Evolutionary conservation across 2,888 invertebrate genomes (phyloP).

Genomic region (Drosophila dives): DNA sequence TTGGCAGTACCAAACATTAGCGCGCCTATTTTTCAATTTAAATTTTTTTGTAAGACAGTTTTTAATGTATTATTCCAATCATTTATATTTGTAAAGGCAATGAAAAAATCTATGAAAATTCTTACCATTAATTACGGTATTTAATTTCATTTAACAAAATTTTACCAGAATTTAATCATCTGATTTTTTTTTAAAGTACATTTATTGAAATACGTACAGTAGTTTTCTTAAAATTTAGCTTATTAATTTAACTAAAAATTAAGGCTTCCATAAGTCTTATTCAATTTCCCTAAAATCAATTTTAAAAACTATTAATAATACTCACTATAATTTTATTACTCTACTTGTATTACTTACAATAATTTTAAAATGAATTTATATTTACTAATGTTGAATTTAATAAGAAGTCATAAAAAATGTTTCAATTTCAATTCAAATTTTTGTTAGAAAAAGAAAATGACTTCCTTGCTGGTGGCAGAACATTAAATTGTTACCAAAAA

Average conservation of each 20-base stretch:
- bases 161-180: not conserved
- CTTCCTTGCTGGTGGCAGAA: constrained; percentile 24
- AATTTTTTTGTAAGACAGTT: not conserved
- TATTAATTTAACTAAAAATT: too few relatives aligned
- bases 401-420: not conserved
- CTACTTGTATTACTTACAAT: not conserved
- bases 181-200: not conserved
- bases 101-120: not conserved
- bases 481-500: constrained; percentile 17
- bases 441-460: constrained; percentile 9
- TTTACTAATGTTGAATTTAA: not conserved
- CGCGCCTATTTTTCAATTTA: constrained; percentile 7
- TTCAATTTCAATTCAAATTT: not conserved
- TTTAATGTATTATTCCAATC: not conserved
- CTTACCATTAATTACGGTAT: not conserved
- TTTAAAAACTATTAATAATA: not conserved
- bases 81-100: not conserved
- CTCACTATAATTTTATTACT: not conserved
- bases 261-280: too few relatives aligned
- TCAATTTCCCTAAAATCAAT: not conserved
- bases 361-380: not conserved
- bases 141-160: not conserved
- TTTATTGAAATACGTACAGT: not conserved
- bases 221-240: not conserved
- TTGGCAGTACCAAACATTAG: not conserved